These are phyloP conservation scores for Drosophila prostipennis DNA, from an alignment of 2,888 invertebrate species.

Conservation along the genomic window DNA sequence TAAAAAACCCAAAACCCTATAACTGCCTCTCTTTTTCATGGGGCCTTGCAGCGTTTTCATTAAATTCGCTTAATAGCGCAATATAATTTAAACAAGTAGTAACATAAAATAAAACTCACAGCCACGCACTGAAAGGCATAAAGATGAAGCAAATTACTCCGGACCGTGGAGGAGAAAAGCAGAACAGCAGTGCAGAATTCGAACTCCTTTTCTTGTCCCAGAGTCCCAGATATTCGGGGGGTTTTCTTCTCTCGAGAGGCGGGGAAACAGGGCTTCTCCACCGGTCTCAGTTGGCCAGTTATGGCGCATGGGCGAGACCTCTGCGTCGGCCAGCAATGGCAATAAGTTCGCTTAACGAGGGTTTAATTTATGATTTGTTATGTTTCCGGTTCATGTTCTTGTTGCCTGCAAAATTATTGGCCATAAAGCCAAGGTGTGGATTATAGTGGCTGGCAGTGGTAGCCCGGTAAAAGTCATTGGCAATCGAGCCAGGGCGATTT, in stretches of 20 bases:
- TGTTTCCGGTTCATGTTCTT: constrained; percentile 82
- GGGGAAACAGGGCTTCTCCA: constrained; percentile 3
- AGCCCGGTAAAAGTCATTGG: constrained; percentile 36
- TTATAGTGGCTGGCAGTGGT: constrained; percentile 71
- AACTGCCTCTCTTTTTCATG: constrained; percentile 30
- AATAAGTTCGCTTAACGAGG: constrained; percentile 83
- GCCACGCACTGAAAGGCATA: constrained; percentile 72
- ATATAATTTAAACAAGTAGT: constrained; percentile 82
- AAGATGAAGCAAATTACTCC: constrained; percentile 72
- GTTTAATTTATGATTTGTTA: constrained; percentile 84
- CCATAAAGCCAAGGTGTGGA: constrained; percentile 79
- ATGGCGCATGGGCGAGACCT: constrained; percentile 73
- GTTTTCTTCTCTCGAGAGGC: constrained; percentile 1
- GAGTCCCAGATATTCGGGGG: constrained; percentile 3
- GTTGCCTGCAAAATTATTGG: constrained; percentile 74
- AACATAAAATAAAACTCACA: constrained; percentile 81
- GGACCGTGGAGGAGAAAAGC: constrained; percentile 32
- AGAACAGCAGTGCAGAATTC: constrained; percentile 15
- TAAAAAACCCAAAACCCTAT: constrained; percentile 1
- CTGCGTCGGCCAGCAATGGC: constrained; percentile 60
- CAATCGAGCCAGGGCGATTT: constrained; percentile 15
- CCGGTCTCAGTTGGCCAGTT: constrained; percentile 50
- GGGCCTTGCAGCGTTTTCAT: constrained; percentile 80
- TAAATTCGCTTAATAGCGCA: constrained; percentile 82
- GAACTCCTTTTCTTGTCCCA: constrained; percentile 10